phyloP scores from a whole-genome alignment of 2,113 vertebrate species.

The Amphiprion percula region DNA sequence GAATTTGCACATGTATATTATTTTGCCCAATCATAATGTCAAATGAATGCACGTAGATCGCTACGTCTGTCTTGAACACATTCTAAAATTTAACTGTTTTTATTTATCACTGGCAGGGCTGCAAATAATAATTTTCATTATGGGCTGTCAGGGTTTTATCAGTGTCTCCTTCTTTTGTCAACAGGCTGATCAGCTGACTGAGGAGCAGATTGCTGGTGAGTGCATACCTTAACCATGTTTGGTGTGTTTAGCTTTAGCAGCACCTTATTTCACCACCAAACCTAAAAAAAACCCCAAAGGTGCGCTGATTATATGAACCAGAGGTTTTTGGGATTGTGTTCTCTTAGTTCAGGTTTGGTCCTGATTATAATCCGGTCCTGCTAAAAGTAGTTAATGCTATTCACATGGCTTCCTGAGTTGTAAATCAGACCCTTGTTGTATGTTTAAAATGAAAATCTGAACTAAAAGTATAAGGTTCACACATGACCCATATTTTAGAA shows the following conservation, averaged over 20 bases:
- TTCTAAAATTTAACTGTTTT: not conserved
- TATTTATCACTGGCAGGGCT: not conserved
- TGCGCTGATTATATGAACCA: not conserved
- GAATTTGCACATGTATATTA: not conserved
- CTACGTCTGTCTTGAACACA: not conserved
- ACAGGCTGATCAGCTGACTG: constrained; percentile 93
- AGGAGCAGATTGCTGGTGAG: constrained; percentile 94
- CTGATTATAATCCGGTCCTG: not conserved
- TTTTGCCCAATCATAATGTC: not conserved
- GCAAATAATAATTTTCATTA: not conserved
- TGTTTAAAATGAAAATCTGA: not conserved
- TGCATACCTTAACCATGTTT: constrained; percentile 32
- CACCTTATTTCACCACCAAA: constrained; percentile 17
- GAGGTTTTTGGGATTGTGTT: not conserved
- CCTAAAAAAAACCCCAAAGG: not conserved
- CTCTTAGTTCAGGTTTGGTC: not conserved
- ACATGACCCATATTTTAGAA: not conserved
- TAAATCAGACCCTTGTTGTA: no score
- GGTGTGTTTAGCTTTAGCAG: constrained; percentile 20
- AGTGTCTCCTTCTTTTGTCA: constrained; percentile 46
- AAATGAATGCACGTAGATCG: not conserved
- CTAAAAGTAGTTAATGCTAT: constrained; percentile 13
- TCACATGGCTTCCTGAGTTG: not conserved
- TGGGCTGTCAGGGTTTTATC: constrained; percentile 1
- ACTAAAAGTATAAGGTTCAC: not conserved